Conservation (phyloP, 2,888 invertebrate genomes). For the Erpobdella octoculata region DNA sequence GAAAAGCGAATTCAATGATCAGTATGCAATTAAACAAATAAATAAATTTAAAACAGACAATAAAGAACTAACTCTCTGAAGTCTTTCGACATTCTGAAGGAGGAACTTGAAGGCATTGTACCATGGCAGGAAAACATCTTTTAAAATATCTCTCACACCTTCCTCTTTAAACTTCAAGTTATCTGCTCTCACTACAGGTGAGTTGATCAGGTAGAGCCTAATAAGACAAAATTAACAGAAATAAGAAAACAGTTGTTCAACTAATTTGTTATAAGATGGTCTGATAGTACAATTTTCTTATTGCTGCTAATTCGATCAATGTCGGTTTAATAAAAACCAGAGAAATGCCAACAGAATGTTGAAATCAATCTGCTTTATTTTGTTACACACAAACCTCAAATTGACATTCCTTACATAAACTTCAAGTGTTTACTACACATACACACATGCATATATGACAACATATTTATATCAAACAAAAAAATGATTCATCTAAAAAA, state of each 20-base stretch:
- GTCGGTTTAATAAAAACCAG: not conserved
- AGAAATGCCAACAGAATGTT: not conserved
- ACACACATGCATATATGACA: not conserved
- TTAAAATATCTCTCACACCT: slow-evolving; percentile 87
- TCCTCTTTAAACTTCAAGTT: slow-evolving; percentile 92
- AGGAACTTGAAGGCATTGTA: slow-evolving; percentile 69
- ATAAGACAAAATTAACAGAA: not conserved
- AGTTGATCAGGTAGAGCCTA: slow-evolving; percentile 83
- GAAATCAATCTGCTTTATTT: not conserved
- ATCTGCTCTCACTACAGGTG: slow-evolving; percentile 93
- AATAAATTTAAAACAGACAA: not conserved
- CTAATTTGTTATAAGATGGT: too few species aligned
- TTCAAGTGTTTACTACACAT: too few species aligned
- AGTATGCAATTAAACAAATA: not conserved
- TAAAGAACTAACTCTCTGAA: slow-evolving; percentile 58
- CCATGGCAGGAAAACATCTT: slow-evolving; percentile 97
- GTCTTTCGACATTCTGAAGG: slow-evolving; percentile 80
- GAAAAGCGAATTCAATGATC: not conserved
- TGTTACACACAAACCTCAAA: too few species aligned
- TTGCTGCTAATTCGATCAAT: not conserved
- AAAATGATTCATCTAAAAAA: not conserved
- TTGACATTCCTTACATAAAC: too few species aligned
- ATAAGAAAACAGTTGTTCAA: not conserved
- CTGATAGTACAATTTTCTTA: too few species aligned
- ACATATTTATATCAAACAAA: slow-evolving; percentile 3